These are phyloP conservation scores for Venturia canescens DNA, from an alignment of 1,140 invertebrate species.

Conservation along the genomic window DNA sequence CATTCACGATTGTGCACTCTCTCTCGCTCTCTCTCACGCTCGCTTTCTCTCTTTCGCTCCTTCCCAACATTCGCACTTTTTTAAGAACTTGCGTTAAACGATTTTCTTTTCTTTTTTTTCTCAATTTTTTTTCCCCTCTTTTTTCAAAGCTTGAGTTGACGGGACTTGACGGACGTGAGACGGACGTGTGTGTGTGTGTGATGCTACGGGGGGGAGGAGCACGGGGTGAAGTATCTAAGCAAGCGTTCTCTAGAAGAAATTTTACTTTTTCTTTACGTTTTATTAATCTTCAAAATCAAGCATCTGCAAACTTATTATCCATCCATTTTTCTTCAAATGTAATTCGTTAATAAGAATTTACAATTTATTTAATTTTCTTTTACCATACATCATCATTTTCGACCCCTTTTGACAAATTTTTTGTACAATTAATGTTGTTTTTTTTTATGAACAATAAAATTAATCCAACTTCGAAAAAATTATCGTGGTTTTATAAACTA, in stretches of 20 bases:
- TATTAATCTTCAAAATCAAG: neutral
- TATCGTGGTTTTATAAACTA: too few relatives aligned
- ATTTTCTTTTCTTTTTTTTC: conserved; percentile 4
- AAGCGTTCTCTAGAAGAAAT: neutral
- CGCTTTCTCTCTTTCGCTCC: neutral
- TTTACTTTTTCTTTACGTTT: neutral
- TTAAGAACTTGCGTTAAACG: neutral
- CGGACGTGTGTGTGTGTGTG: conserved; percentile 10
- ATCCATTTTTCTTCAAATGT: too few relatives aligned
- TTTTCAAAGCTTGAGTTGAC: neutral
- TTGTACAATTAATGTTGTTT: too few relatives aligned
- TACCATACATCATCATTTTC: neutral
- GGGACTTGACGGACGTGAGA: conserved; percentile 23
- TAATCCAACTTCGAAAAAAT: too few relatives aligned
- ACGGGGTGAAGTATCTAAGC: neutral
- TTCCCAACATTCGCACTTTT: conserved; percentile 35
- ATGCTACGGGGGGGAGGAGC: conserved; percentile 3
- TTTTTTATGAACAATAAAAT: too few relatives aligned
- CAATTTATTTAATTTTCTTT: neutral
- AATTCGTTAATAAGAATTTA: conserved; percentile 1
- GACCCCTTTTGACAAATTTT: neutral
- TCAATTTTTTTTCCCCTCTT: conserved; percentile 11
- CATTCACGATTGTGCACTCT: conserved; percentile 10
- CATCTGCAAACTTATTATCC: neutral
- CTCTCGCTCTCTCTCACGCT: neutral